Evolutionary conservation across 2,888 invertebrate genomes (phyloP).

Genomic region (Acronicta alni): DNA sequence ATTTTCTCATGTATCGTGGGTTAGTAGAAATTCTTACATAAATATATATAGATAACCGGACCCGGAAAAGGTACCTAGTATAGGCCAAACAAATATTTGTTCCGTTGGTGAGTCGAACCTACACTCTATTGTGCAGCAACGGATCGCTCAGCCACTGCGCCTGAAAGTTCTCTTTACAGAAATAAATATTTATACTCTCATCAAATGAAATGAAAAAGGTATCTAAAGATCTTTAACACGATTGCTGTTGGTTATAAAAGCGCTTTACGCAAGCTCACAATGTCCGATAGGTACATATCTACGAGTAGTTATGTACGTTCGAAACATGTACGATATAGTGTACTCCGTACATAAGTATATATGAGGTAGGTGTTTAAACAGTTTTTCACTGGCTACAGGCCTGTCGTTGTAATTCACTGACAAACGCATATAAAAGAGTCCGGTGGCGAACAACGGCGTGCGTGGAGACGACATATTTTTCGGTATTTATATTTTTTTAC

Average conservation of each 20-base stretch:
- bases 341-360: conserved; percentile 60
- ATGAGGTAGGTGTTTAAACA: conserved; percentile 71
- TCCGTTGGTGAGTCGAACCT: no score
- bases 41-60: no score
- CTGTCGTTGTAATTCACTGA: conserved; percentile 88
- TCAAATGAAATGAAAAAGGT: no score
- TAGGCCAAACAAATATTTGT: no score
- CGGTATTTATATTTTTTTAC: conserved; percentile 7
- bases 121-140: no score
- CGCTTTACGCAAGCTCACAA: conserved; percentile 23
- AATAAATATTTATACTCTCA: no score
- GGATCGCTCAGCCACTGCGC: no score
- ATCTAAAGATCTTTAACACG: background rate
- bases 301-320: conserved; percentile 17
- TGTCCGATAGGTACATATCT: conserved; percentile 33
- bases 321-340: conserved; percentile 40
- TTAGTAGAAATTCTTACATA: no score
- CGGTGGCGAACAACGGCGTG: conserved; percentile 66
- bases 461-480: conserved; percentile 58
- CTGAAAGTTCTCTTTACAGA: no score
- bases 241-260: conserved; percentile 14
- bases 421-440: conserved; percentile 88
- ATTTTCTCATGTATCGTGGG: no score
- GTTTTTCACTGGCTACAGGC: conserved; percentile 79
- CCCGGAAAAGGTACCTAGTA: no score